Evolutionary conservation across 1,140 invertebrate species (phyloP).

Genomic region (Lepidotrigona ventralis): DNA sequence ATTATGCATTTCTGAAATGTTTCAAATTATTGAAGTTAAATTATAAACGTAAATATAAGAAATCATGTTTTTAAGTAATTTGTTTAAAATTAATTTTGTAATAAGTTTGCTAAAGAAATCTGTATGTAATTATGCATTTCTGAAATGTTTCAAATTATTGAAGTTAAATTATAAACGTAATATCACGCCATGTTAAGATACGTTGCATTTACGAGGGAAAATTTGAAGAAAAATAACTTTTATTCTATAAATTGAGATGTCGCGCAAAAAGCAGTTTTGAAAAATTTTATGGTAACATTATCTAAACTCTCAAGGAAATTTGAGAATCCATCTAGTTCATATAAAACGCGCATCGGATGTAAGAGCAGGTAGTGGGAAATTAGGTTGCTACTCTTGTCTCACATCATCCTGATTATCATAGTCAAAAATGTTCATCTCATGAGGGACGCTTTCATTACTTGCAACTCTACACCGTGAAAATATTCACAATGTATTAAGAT

Average conservation of each 20-base stretch:
- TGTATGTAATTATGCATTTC: background rate
- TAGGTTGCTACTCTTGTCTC: slow-evolving; percentile 52
- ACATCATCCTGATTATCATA: slow-evolving; percentile 48
- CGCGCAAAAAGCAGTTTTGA: background rate
- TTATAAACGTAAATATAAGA: background rate
- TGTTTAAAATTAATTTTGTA: background rate
- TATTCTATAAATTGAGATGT: background rate
- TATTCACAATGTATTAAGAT: background rate
- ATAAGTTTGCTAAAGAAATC: background rate
- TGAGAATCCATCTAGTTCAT: slow-evolving; percentile 65
- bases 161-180: background rate
- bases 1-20: background rate
- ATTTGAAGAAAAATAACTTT: background rate
- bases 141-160: background rate
- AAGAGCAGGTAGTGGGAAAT: slow-evolving; percentile 51
- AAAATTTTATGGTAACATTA: slow-evolving; percentile 55
- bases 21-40: background rate
- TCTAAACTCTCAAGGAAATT: slow-evolving; percentile 64
- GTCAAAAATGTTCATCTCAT: slow-evolving; percentile 48
- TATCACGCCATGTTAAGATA: background rate
- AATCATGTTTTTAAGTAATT: background rate
- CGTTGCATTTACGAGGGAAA: background rate
- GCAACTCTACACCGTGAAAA: slow-evolving; percentile 27
- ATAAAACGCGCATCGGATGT: slow-evolving; percentile 54
- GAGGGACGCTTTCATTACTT: slow-evolving; percentile 40